These are phyloP conservation scores for Gobiocypris rarus DNA, from an alignment of 2,113 vertebrate species.

Conservation along the genomic window DNA sequence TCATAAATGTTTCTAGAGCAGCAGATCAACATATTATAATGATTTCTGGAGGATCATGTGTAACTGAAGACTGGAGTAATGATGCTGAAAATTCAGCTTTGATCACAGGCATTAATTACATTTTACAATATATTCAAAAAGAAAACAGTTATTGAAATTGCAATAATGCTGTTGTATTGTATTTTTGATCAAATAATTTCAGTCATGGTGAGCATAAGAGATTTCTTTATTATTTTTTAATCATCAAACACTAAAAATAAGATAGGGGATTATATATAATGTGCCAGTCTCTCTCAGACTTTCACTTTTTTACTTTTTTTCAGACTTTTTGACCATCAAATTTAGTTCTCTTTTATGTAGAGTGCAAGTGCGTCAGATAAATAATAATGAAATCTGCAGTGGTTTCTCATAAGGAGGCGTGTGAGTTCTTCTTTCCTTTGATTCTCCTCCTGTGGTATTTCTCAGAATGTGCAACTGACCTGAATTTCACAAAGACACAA, in stretches of 20 bases:
- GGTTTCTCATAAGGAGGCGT: slow-evolving; percentile 25
- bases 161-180: too few species aligned
- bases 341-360: background rate
- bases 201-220: too few species aligned
- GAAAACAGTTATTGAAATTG: too few species aligned
- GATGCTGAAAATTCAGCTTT: too few species aligned
- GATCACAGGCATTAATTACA: too few species aligned
- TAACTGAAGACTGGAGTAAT: too few species aligned
- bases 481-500: slow-evolving; percentile 4
- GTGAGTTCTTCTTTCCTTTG: slow-evolving; percentile 7
- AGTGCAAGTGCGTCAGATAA: background rate
- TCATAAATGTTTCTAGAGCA: too few species aligned
- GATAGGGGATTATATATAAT: background rate
- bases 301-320: background rate
- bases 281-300: background rate
- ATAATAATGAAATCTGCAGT: background rate
- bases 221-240: too few species aligned
- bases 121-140: too few species aligned
- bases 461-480: slow-evolving; percentile 35
- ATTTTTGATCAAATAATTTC: too few species aligned
- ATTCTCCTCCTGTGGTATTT: slow-evolving; percentile 45
- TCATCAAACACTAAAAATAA: background rate
- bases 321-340: background rate
- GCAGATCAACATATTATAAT: too few species aligned
- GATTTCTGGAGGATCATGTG: too few species aligned